Percentiles rank a stretch among this genome's conserved stretches.
These are phyloP conservation scores for Zosterops lateralis DNA, from an alignment of 2,113 vertebrate genomes.

Conservation along the genomic window DNA sequence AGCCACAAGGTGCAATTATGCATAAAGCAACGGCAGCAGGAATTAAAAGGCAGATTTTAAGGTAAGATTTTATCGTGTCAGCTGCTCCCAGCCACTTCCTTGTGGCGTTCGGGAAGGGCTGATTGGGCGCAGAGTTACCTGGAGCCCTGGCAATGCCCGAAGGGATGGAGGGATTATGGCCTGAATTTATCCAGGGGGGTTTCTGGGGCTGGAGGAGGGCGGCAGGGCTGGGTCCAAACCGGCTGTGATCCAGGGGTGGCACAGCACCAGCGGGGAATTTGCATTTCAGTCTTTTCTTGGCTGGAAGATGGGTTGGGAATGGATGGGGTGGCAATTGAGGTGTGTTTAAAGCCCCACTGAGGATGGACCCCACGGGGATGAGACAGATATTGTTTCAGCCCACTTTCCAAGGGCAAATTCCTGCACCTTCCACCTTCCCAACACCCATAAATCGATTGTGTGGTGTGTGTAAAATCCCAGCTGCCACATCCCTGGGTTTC, in stretches of 20 bases:
- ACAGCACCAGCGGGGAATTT: background rate
- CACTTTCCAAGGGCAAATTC: background rate
- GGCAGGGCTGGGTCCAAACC: background rate
- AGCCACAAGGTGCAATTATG: constrained; percentile 35
- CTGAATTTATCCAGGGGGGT: rapidly evolving
- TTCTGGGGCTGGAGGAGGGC: background rate
- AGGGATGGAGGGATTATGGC: background rate
- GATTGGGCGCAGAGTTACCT: background rate
- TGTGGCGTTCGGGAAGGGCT: background rate
- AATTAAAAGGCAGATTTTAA: constrained; percentile 27
- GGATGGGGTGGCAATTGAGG: rapidly evolving
- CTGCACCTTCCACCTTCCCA: background rate
- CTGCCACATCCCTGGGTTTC: background rate
- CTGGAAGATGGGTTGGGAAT: background rate
- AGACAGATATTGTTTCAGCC: background rate
- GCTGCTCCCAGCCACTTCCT: background rate
- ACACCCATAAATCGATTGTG: background rate
- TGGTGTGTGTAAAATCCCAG: background rate
- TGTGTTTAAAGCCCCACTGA: background rate
- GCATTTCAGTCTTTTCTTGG: rapidly evolving
- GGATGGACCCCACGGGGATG: background rate
- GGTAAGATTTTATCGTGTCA: background rate
- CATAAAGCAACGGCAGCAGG: background rate
- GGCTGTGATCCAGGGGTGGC: background rate
- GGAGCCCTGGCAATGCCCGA: background rate